These are phyloP conservation scores for Anas bernieri DNA, from an alignment of 2,797 vertebrate genomes.

Conservation along the genomic window DNA sequence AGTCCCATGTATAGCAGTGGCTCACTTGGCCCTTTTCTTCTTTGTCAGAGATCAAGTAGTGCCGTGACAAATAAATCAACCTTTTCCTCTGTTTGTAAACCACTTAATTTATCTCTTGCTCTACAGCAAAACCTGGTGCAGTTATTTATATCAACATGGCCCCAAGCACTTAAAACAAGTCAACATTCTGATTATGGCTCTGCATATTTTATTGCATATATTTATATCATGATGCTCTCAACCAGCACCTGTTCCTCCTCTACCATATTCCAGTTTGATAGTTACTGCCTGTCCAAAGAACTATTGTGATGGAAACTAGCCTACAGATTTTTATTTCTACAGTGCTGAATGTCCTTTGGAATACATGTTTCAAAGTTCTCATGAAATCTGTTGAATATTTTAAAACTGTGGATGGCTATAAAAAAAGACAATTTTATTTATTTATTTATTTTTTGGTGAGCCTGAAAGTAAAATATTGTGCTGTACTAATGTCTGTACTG, in stretches of 20 bases:
- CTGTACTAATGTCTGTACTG: neutral
- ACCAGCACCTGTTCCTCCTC: neutral
- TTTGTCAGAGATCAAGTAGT: slow-evolving; percentile 8
- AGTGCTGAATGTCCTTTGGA: neutral
- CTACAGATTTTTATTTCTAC: neutral
- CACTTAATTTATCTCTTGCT: slow-evolving; percentile 33
- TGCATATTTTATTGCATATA: slow-evolving; percentile 59
- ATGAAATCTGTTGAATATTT: neutral
- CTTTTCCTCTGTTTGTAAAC: slow-evolving; percentile 51
- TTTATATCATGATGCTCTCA: neutral
- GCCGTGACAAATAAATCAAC: neutral
- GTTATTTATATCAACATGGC: slow-evolving; percentile 53
- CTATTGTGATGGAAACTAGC: neutral
- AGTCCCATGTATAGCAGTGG: neutral
- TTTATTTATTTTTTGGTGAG: neutral
- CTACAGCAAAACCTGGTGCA: slow-evolving; percentile 25
- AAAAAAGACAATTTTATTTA: neutral
- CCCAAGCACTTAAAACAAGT: slow-evolving; percentile 29
- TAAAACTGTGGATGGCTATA: neutral
- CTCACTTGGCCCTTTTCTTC: neutral
- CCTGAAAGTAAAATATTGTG: neutral
- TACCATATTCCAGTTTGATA: neutral
- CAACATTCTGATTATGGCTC: slow-evolving; percentile 49
- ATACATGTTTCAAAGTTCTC: neutral
- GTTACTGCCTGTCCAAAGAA: neutral